phyloP scores from a whole-genome alignment of 2,888 invertebrate species.

The Morpho helenor region DNA sequence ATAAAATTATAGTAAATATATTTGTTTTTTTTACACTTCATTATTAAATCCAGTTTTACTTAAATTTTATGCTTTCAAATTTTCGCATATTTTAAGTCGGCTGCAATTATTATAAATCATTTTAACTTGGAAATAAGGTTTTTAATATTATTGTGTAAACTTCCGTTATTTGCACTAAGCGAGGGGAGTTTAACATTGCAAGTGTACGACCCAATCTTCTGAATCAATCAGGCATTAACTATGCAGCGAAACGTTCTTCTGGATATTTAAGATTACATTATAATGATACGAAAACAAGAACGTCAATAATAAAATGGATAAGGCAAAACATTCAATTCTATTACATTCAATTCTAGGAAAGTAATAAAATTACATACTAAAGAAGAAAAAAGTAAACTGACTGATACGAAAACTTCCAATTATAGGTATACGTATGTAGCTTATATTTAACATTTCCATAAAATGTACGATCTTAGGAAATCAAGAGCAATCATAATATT shows the following conservation, averaged over 20 bases:
- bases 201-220: slow-evolving; percentile 12
- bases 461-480: too few species aligned
- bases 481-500: too few species aligned
- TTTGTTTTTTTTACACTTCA: neutral
- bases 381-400: too few species aligned
- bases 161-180: slow-evolving; percentile 3
- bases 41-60: slow-evolving; percentile 1
- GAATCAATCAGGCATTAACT: slow-evolving; percentile 10
- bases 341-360: neutral
- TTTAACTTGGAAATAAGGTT: too few species aligned
- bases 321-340: slow-evolving; percentile 40
- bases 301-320: slow-evolving; percentile 29
- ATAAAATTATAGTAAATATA: slow-evolving; percentile 4
- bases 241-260: slow-evolving; percentile 4
- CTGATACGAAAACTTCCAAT: too few species aligned
- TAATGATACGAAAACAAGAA: slow-evolving; percentile 38
- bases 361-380: too few species aligned
- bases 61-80: too few species aligned
- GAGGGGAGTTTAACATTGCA: slow-evolving; percentile 7
- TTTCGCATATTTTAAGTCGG: too few species aligned
- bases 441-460: too few species aligned
- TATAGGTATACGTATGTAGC: too few species aligned
- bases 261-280: slow-evolving; percentile 17
- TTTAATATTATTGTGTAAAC: neutral
- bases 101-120: too few species aligned